These are phyloP conservation scores for Morpho achilles DNA, from an alignment of 2,888 invertebrate species.

Conservation along the genomic window DNA sequence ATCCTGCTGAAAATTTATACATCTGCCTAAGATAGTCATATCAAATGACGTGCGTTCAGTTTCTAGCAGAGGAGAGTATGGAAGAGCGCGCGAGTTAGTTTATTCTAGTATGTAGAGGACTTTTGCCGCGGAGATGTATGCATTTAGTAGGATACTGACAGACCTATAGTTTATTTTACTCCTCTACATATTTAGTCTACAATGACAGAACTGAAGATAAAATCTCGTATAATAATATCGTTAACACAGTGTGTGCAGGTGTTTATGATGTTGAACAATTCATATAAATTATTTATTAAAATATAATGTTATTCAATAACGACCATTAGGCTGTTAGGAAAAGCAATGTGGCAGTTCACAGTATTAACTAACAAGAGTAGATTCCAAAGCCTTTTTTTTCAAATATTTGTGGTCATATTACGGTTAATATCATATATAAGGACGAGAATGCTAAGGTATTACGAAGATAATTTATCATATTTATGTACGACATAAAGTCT, in stretches of 20 bases:
- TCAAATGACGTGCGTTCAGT: too few relatives aligned
- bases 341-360: slow-evolving; percentile 14
- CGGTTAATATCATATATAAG: slow-evolving; percentile 4
- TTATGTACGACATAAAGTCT: too few relatives aligned
- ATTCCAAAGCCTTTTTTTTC: slow-evolving; percentile 9
- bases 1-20: too few relatives aligned
- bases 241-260: slow-evolving; percentile 12
- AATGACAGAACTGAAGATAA: not conserved
- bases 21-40: too few relatives aligned
- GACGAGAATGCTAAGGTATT: not conserved
- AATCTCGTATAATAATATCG: slow-evolving; percentile 8
- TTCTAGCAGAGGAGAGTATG: too few relatives aligned
- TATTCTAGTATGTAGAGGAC: not conserved
- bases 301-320: slow-evolving; percentile 22
- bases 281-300: slow-evolving; percentile 22
- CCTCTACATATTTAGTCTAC: too few relatives aligned
- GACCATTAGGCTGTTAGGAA: slow-evolving; percentile 20
- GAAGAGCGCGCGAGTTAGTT: too few relatives aligned
- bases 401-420: not conserved
- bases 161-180: too few relatives aligned
- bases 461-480: too few relatives aligned
- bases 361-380: slow-evolving; percentile 14
- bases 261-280: slow-evolving; percentile 13
- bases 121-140: too few relatives aligned
- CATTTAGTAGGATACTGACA: too few relatives aligned